Evolutionary conservation across 30 jellyfish, hydroid and myxozoan species (phyloP), one percentile per base, ranked within the genome.

Genomic region (Aurelia sp.): DNA sequence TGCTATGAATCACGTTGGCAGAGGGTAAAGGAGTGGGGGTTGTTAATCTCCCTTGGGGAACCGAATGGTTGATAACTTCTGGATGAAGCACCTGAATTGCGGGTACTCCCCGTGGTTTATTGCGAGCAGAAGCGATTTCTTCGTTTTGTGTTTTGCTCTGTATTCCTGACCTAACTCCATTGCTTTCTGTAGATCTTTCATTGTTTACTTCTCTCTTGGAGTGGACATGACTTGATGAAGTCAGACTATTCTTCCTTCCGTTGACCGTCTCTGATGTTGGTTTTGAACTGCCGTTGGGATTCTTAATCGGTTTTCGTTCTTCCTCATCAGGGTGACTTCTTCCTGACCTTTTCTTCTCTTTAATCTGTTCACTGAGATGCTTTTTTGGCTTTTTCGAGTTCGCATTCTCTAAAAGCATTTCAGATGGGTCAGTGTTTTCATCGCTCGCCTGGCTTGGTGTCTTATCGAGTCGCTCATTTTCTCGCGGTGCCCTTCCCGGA

Each of bases 21-120:
- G 92, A 83, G 38, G 92, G 92, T 47, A 83, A n/a, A 9, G 92
- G 92, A 15, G 92, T 69, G 2, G 92, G 86, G 27, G 84, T 83
- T 4, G 78, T 13, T 44, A 44, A 44, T 44, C 55, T 44, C 55
- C 55, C 55, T 44, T 0, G 55, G 55, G 55, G 55, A 12, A 44
- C 55, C 15, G 55, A 44, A 44, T 44, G 55, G 16, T 44, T 44
- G 55, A 72, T 33, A 8, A 83, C 62, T 31, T 83, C 86, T 4
- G 92, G 81, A 33, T 83, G 92, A 13, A 83, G 72, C 12, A 83
- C 81, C 61, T 83, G 92, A 17, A 83, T 72, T 4, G 92, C 83
- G 3, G 69, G 69, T 6, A 59, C 33, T 12, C 15, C 55, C 55
- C 55, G 55, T 8, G 55, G 55, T 44, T 44, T 44, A 44, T 13